Conservation (phyloP, 2,888 invertebrate genomes). For the Drosophila demipolita region DNA sequence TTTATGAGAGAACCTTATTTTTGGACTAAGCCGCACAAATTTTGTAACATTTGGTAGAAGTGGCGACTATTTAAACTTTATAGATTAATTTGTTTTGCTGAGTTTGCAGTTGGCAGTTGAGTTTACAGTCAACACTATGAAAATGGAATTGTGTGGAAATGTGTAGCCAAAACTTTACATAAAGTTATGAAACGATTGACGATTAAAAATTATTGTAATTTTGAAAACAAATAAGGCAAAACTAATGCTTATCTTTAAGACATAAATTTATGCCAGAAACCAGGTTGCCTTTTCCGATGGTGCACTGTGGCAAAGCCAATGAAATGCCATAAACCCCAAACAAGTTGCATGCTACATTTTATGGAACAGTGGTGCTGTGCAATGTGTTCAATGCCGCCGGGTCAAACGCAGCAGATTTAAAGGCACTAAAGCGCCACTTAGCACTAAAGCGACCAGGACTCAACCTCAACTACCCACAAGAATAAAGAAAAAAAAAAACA, state of each 20-base stretch:
- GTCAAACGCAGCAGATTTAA: conserved; percentile 66
- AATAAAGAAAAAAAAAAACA: not conserved
- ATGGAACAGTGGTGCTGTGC: conserved; percentile 40
- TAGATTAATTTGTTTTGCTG: not conserved
- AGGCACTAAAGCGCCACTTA: conserved; percentile 79
- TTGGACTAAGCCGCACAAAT: not conserved
- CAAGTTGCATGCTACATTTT: conserved; percentile 73
- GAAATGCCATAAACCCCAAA: conserved; percentile 77
- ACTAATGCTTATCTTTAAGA: not conserved
- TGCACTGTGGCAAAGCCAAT: conserved; percentile 54
- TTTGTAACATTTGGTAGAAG: not conserved
- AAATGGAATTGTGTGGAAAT: not conserved
- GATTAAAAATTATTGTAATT: not conserved
- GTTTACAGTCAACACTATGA: not conserved
- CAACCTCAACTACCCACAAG: conserved; percentile 16
- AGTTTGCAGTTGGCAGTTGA: not conserved
- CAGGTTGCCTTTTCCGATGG: not conserved
- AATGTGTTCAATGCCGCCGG: conserved; percentile 45
- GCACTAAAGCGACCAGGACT: conserved; percentile 68
- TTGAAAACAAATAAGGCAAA: not conserved
- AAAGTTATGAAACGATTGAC: not conserved
- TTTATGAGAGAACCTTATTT: not conserved
- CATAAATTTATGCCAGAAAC: not conserved
- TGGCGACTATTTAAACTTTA: not conserved
- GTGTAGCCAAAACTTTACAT: not conserved